Evolutionary conservation across 2,888 invertebrate species (phyloP), one percentile per base, ranked within the genome.

Genomic region (Epistrophe eligans): DNA sequence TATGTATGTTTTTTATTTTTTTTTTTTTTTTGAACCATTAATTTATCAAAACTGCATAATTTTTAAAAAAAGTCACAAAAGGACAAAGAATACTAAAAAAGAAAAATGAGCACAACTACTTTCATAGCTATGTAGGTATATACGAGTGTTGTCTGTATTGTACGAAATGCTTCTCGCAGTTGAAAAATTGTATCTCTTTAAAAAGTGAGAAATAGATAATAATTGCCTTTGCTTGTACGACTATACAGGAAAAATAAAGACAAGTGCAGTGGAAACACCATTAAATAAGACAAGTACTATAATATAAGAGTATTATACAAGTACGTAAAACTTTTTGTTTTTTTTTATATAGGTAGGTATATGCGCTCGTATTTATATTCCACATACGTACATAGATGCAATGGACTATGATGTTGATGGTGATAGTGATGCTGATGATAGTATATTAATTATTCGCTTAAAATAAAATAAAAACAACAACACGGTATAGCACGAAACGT

Each of bases 371-470:
- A 48, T 17, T 48, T 17, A 17, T 48, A 48, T 17, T 66, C 50
- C 15, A 77, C 66, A 62, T 70, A 72, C 60, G 71, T 67, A 45
- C 10, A 35, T 9, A 15, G 13, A 48, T 45, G 60, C 48, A 67
- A 62, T 50, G 79, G 28, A 64, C 70, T 62, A 28, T 58, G 62
- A 74, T 48, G 73, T 35, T 50, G 55, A 48, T 76, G 71, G 43
- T 28, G 79, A 71, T 55, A 73, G 60, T 64, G 83, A 64, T 52
- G 79, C 13, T 50, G 74, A 76, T 62, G 81, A 77, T 81, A 77
- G 81, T 77, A 11, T 77, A 81, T 81, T 81, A 84, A 77, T 84
- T 84, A 84, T 81, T 81, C 81, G 81, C 77, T 85, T 64, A 85
- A 79, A 73, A 60, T 60, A 77, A 71, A 66, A 55, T 15, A 55